Evolutionary conservation across 2,888 invertebrate genomes (phyloP), one percentile per base, ranked within the genome.

Genomic region (Cryptocephalus primarius): DNA sequence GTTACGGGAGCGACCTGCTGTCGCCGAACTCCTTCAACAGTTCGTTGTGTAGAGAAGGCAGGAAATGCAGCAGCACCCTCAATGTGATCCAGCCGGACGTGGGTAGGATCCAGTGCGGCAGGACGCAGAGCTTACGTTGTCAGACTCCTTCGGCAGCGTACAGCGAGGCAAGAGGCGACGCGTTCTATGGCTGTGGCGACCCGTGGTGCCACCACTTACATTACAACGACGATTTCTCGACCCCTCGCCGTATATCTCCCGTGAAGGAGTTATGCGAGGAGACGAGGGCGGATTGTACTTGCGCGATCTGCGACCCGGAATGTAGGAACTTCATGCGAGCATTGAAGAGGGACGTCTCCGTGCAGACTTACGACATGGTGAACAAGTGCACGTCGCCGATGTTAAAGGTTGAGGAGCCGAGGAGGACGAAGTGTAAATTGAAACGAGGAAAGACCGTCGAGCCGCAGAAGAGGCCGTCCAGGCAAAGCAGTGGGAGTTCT

Each of bases 11-110:
- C 57, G 76, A 78, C 56, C 70, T 69, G 34, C 61, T 72, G 8
- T 70, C 72, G 0, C 69, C 72, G 1, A 68, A 64, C 49, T 67
- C 71, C 0, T 65, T 63, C 9, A 22, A 22, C 22, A 22, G 22
- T 6, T 22, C 22, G 22, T 22, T 22, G 22, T 22, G 22, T 6
- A 22, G 22, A 22, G 63, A 63, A 8, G 57, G 60, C 36, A 45
- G 55, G 22, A 40, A 34, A 13, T 83, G 83, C 59, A 76, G 74
- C 51, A 83, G 82, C 65, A 83, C 83, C 1, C 83, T 82, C 60
- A 83, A 77, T 60, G 83, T 84, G 46, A 75, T 79, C 10, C 70
- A 84, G 40, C 77, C 79, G 8, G 71, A 75, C 2, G 12, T 34
- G 12, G 34, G 14, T 8, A 33, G 13, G 11, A 9, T 12, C 4